These are phyloP conservation scores for Ctenodactylus gundi DNA, from an alignment of 2,113 vertebrate species.

Conservation along the genomic window DNA sequence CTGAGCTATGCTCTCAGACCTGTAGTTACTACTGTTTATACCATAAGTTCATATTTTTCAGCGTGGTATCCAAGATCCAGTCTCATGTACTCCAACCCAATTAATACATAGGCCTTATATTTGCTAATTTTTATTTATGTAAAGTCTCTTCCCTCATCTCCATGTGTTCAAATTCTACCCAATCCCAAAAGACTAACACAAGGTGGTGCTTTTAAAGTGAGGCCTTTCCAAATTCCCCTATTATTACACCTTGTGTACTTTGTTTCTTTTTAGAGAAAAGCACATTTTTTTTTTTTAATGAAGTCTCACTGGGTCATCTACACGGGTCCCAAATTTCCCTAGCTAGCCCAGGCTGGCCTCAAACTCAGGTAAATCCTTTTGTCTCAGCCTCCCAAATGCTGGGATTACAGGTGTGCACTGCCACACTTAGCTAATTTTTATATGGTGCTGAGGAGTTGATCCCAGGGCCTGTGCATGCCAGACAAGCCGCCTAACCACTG, in stretches of 20 bases:
- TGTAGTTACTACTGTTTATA: not conserved
- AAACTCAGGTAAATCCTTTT: too few relatives aligned
- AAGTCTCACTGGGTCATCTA: too few relatives aligned
- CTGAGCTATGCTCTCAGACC: too few relatives aligned
- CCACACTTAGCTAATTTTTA: too few relatives aligned
- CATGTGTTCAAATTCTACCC: slow-evolving; percentile 7
- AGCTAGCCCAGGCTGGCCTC: too few relatives aligned
- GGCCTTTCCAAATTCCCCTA: not conserved
- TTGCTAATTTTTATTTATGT: not conserved
- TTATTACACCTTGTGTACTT: not conserved
- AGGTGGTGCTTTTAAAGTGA: not conserved
- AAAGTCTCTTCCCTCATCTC: not conserved
- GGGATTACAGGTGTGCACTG: too few relatives aligned
- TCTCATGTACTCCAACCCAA: not conserved
- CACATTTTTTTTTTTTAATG: too few relatives aligned
- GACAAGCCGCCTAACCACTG: too few relatives aligned
- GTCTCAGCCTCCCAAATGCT: too few relatives aligned
- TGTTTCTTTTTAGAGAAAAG: not conserved
- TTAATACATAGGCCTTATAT: not conserved
- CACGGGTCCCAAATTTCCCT: too few relatives aligned
- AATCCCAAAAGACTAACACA: not conserved
- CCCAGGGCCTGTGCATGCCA: too few relatives aligned
- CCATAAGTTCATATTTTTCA: slow-evolving; percentile 3
- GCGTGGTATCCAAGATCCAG: not conserved
- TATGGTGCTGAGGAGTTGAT: too few relatives aligned